These are phyloP conservation scores for Sebastes flavidus DNA, from an alignment of 2,797 vertebrate species.

Conservation along the genomic window DNA sequence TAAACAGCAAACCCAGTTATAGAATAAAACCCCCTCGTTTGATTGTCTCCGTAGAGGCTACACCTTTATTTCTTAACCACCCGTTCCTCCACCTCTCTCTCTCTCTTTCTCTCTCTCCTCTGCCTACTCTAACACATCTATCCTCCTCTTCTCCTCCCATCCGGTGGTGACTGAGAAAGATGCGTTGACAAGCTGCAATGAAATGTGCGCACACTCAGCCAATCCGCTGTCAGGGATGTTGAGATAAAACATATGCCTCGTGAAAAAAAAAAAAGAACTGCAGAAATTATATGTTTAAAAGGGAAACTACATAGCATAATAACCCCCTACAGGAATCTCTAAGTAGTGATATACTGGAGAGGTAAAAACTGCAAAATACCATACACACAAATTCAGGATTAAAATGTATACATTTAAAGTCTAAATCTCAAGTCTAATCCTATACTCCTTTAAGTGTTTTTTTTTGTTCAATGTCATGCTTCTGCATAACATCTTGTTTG, in stretches of 20 bases:
- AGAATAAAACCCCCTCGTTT: slow-evolving; percentile 7
- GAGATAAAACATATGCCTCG: slow-evolving; percentile 33
- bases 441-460: not conserved
- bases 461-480: not conserved
- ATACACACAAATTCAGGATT: not conserved
- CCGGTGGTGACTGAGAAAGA: slow-evolving; percentile 67
- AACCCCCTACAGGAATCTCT: not conserved
- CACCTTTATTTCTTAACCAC: slow-evolving; percentile 57
- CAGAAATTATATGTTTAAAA: slow-evolving; percentile 7
- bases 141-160: slow-evolving; percentile 69
- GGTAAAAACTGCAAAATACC: not conserved
- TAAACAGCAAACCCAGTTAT: not conserved
- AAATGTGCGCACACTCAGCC: slow-evolving; percentile 69
- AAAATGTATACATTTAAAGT: not conserved
- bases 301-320: not conserved
- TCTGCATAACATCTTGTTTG: not conserved
- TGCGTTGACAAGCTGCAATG: slow-evolving; percentile 73
- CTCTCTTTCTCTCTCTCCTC: slow-evolving; percentile 36
- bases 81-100: slow-evolving; percentile 51
- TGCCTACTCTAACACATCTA: slow-evolving; percentile 57
- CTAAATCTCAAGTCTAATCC: not conserved
- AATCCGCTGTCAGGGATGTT: slow-evolving; percentile 59
- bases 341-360: not conserved
- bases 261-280: not conserved
- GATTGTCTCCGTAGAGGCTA: slow-evolving; percentile 33